These are phyloP conservation scores for Danio choprae DNA, from an alignment of 2,797 vertebrate species.

Conservation along the genomic window DNA sequence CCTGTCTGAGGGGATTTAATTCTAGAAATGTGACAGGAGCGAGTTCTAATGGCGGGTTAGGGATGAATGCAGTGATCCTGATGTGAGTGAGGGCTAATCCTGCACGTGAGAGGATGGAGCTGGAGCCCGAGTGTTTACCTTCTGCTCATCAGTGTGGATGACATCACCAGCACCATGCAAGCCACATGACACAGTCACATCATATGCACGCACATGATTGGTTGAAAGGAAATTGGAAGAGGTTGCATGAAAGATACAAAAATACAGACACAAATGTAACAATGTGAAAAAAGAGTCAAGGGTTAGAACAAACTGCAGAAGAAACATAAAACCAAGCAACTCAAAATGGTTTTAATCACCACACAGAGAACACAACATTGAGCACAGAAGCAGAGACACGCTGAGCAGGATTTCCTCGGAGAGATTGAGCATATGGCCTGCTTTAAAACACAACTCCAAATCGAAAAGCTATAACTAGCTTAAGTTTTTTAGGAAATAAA, in stretches of 20 bases:
- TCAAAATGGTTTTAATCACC: constrained; percentile 56
- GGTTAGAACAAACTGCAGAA: constrained; percentile 78
- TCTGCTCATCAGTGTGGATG: constrained; percentile 90
- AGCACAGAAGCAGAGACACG: constrained; percentile 56
- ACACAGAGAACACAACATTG: constrained; percentile 55
- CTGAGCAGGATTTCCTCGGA: constrained; percentile 61
- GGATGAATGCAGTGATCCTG: constrained; percentile 35
- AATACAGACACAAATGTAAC: constrained; percentile 66
- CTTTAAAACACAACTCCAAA: neutral
- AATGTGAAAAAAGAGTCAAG: constrained; percentile 83
- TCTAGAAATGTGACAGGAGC: constrained; percentile 23
- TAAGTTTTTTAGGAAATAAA: neutral
- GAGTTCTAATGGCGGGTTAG: constrained; percentile 9
- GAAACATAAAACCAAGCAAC: constrained; percentile 57
- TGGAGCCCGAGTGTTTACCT: constrained; percentile 82
- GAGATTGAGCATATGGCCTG: constrained; percentile 31
- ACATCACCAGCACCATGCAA: constrained; percentile 94
- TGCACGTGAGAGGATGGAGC: constrained; percentile 49
- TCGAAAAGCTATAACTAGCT: neutral
- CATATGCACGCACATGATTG: constrained; percentile 92
- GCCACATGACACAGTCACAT: constrained; percentile 95
- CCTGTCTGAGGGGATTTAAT: constrained; percentile 38
- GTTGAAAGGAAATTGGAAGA: constrained; percentile 92
- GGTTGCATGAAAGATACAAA: constrained; percentile 90
- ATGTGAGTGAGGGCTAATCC: constrained; percentile 46